A percentile compares a stretch with the other conserved stretches of the same genome.
These are phyloP conservation scores for Pyralis farinalis DNA, from an alignment of 2,888 invertebrate species.

Conservation along the genomic window DNA sequence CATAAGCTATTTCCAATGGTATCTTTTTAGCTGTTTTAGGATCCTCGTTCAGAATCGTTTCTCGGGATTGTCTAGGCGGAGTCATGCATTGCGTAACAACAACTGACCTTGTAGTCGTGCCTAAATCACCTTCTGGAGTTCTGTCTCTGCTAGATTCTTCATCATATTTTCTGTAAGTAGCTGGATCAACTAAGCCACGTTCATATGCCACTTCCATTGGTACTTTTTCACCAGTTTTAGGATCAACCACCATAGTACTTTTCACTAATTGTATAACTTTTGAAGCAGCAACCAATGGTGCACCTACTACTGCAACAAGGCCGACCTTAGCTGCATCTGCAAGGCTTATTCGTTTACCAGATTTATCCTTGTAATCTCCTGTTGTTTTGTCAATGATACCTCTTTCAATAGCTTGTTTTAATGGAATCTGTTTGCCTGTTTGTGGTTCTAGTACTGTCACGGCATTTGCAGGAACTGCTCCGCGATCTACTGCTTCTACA, in stretches of 20 bases:
- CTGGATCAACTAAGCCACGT: conserved; percentile 85
- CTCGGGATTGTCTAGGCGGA: too few species aligned
- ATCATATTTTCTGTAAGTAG: conserved; percentile 75
- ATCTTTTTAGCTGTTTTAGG: conserved; percentile 89
- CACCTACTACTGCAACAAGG: conserved; percentile 87
- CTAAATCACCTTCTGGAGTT: conserved; percentile 42
- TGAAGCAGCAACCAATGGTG: conserved; percentile 87
- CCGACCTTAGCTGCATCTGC: conserved; percentile 90
- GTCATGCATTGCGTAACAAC: conserved; percentile 27
- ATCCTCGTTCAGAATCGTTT: conserved; percentile 83
- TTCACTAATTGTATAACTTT: conserved; percentile 85
- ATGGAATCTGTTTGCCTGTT: conserved; percentile 83
- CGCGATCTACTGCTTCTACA: conserved; percentile 88
- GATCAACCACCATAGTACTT: conserved; percentile 86
- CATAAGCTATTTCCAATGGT: conserved; percentile 87
- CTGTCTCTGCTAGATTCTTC: conserved; percentile 66
- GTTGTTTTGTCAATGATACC: conserved; percentile 88
- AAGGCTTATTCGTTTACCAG: conserved; percentile 84
- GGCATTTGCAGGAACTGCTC: conserved; percentile 84
- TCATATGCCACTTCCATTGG: conserved; percentile 91
- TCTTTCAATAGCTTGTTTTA: conserved; percentile 88
- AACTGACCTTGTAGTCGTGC: conserved; percentile 24
- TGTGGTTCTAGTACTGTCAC: conserved; percentile 87
- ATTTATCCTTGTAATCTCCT: conserved; percentile 84
- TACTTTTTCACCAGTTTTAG: conserved; percentile 89